phyloP scores from a whole-genome alignment of 2,888 invertebrate genomes.

The Meiosimyza decipiens region DNA sequence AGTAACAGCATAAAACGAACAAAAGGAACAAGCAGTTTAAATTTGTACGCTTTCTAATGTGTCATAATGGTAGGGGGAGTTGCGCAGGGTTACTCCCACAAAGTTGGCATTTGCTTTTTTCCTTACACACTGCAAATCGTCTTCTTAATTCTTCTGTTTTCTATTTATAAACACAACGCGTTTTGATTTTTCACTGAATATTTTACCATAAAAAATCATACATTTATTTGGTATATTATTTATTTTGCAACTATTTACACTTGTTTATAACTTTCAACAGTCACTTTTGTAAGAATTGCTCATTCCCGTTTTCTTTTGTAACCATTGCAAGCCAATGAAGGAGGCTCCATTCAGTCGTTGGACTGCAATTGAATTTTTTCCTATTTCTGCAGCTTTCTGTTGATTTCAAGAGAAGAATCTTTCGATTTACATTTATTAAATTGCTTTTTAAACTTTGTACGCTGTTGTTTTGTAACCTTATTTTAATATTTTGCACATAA shows the following conservation, averaged over 20 bases:
- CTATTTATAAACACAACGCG: slow-evolving; percentile 32
- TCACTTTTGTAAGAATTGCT: neutral
- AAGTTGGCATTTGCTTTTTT: slow-evolving; percentile 22
- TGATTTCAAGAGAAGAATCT: neutral
- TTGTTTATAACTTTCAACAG: neutral
- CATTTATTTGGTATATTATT: no score
- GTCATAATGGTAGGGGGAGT: slow-evolving; percentile 1
- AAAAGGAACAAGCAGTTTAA: neutral
- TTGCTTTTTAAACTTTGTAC: neutral
- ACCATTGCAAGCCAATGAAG: neutral
- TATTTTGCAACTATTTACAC: neutral
- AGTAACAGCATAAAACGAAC: no score
- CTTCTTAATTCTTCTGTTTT: slow-evolving; percentile 1
- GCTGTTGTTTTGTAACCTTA: neutral
- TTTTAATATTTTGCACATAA: neutral
- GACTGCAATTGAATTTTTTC: slow-evolving; percentile 15
- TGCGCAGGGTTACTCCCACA: slow-evolving; percentile 34
- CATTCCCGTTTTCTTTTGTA: neutral
- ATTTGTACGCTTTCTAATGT: slow-evolving; percentile 3
- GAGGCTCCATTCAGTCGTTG: slow-evolving; percentile 5
- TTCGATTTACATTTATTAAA: neutral
- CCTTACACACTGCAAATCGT: no score
- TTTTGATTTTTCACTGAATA: neutral
- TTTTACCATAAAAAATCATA: no score
- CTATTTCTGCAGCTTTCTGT: neutral